Conservation (phyloP, 2,888 invertebrate genomes). For the Limnephilus rhombicus region DNA sequence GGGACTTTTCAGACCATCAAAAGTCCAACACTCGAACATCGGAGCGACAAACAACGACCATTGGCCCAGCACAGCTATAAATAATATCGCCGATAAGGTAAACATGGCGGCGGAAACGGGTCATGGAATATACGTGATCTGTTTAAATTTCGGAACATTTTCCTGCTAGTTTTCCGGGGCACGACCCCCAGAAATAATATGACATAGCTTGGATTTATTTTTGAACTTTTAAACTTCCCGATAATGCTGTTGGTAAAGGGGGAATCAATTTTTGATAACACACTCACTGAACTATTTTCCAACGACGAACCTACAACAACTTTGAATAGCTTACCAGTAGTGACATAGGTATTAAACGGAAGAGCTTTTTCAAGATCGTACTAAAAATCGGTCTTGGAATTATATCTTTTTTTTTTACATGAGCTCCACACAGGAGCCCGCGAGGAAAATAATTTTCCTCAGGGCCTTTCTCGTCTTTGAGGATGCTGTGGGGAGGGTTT, state of each 20-base stretch:
- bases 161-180: background rate
- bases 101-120: constrained; percentile 60
- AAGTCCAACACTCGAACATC: background rate
- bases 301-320: background rate
- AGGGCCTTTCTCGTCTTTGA: too few species aligned
- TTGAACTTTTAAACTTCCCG: background rate
- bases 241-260: background rate
- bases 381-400: too few species aligned
- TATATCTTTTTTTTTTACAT: too few species aligned
- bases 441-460: too few species aligned
- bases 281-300: background rate
- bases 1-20: background rate
- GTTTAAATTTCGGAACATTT: constrained; percentile 50
- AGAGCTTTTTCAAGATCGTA: too few species aligned
- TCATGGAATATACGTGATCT: constrained; percentile 62
- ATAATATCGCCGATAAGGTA: constrained; percentile 62
- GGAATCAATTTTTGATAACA: background rate
- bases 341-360: background rate
- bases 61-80: constrained; percentile 55
- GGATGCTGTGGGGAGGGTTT: too few species aligned
- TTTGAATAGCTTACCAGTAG: background rate
- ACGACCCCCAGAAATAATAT: background rate
- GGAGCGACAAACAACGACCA: constrained; percentile 31
- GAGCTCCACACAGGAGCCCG: too few species aligned
- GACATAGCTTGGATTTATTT: background rate